These are phyloP conservation scores for Ptilorrhoa leucosticta DNA, from an alignment of 2,113 vertebrate genomes.

Conservation along the genomic window DNA sequence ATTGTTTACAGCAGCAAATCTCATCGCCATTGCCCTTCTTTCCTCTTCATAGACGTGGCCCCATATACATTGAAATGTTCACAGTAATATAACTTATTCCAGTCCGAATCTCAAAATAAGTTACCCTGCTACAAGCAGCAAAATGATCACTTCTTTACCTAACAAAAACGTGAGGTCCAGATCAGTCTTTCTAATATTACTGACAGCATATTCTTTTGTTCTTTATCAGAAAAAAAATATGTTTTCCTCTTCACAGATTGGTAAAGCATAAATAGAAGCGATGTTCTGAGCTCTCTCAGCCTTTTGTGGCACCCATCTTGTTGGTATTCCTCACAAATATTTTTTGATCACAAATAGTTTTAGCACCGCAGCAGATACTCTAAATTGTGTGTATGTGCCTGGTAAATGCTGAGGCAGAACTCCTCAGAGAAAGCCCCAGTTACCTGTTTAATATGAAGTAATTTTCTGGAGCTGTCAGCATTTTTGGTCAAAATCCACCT, in stretches of 20 bases:
- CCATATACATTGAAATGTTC: background rate
- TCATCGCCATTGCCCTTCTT: background rate
- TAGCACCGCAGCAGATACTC: background rate
- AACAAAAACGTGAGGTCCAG: background rate
- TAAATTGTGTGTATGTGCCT: background rate
- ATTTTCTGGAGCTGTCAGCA: constrained; percentile 29
- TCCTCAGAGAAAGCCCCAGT: background rate
- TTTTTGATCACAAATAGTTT: background rate
- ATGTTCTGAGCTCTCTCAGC: background rate
- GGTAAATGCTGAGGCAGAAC: constrained; percentile 16
- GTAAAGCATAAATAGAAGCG: background rate
- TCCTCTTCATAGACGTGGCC: background rate
- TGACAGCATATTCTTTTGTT: background rate
- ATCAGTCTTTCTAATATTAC: background rate
- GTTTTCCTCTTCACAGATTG: background rate
- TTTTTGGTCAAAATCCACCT: constrained; percentile 21
- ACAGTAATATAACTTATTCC: background rate
- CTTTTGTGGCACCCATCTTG: background rate
- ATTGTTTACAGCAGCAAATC: background rate
- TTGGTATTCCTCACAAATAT: constrained; percentile 2
- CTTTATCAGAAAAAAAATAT: background rate
- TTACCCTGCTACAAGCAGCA: background rate
- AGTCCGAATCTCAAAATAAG: background rate
- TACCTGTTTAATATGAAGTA: constrained; percentile 1
- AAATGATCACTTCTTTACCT: background rate